Base-by-base conservation (phyloP, 2,113 vertebrate genomes). In the Varanus komodoensis region DNA sequence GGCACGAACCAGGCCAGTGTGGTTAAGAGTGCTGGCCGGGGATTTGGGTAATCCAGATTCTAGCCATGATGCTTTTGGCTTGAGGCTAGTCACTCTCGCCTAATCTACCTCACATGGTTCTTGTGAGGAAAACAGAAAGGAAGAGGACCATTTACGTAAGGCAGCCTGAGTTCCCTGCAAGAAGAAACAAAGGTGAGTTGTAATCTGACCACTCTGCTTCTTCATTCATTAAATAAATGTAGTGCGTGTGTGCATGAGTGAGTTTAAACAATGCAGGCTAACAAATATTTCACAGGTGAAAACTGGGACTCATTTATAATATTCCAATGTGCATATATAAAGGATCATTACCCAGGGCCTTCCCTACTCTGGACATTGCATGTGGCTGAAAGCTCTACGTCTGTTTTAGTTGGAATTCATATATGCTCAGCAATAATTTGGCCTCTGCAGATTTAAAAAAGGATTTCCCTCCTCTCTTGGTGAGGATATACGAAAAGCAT, bases 201-300 rank as follows among this genome's bases (percentile, higher is more conserved):
- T 44, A 90, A 86, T 71, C 75, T 71, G 89, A 68, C 64, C 75
- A 27, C 74, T 69, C 23, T 89, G 61, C 74, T 52, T 85, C 83
- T 90, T 90, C 83, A 80, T 80, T 90, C 83, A 90, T 86, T 85
- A 64, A 19, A 19, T 19, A 64, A 64, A 64, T 64, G 61, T 21
- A 64, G 38, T 44, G 38, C 3, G 38, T 44, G 38, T 44, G 38
- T 44, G 38, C 38, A 44, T 44, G 38, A 44, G 3, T 44, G 38
- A 44, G 38, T 54, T 54, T 54, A 8, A 54, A 54, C 6, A 54
- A 54, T 54, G 21, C 38, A 23, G n/a, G 19, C 80, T 57, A 52
- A 61, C 27, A 8, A 50, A 17, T 11, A 69, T 2, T 27, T 48
- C 38, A 27, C 19, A 8, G 34, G 57, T 57, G 79, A 48, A 68